Base-by-base conservation (phyloP, 1,140 invertebrate species). In the Pseudoatta argentina region DNA sequence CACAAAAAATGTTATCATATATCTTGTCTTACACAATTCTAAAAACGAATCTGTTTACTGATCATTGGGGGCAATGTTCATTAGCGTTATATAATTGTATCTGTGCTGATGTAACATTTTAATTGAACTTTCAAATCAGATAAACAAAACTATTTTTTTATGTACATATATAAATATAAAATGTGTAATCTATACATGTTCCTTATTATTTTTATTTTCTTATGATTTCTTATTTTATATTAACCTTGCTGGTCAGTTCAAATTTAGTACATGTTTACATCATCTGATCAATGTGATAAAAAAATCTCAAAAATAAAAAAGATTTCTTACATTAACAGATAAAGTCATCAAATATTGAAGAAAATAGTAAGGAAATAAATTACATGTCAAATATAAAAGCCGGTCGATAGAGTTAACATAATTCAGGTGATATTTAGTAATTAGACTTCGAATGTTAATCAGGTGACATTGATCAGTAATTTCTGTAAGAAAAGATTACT, bases 381-480 rank as follows among this genome's bases (percentile, higher is more conserved):
- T 44, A 44, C 39, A 44, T 44, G 39, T 44, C 39, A 44, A 44
- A 44, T 44, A 44, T 44, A 44, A 39, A 24, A 39, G 6, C 0
- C 34, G 34, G 7, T 8, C 6, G 3, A 57, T 88, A 16, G 10
- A 3, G 53, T 59, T 75, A 63, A 39, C 72, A 18, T 27, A 51
- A n/a, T 53, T 75, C 34, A 18, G 8, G 18, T 75, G 10, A 51
- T 21, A n/a, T 69, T 78, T 48, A 57, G 10, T 14, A 3, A 24
- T 14, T 34, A 66, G 51, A 61, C 64, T 59, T 66, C 18, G 44
- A 78, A 90, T 89, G 57, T 77, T 79, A 55, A 78, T 72, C 64
- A 66, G 89, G 44, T 8, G 39, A 89, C 88, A 86, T 90, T 48
- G 57, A n/a, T 0, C n/a, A 57, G 12, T 79, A 63, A 78, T 83